phyloP scores from a whole-genome alignment of 2,888 invertebrate genomes.

The Epinotia ramella region DNA sequence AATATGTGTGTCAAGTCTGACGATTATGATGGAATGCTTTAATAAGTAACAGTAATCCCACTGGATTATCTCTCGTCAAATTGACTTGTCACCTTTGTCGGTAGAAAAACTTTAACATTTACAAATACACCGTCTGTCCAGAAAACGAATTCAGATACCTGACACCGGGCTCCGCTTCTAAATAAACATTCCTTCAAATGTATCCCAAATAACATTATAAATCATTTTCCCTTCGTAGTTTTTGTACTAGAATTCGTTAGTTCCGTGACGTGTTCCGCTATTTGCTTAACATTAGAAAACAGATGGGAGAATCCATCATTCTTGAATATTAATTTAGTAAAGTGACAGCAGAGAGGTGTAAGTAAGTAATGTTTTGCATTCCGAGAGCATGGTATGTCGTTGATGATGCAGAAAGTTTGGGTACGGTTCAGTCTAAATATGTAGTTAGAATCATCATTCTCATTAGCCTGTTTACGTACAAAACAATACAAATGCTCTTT shows the following conservation, averaged over 20 bases:
- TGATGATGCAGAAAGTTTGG: conserved; percentile 21
- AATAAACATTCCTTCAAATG: conserved; percentile 76
- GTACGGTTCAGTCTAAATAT: conserved; percentile 6
- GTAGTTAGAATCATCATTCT: neutral
- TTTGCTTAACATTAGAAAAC: conserved; percentile 81
- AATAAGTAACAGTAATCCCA: neutral
- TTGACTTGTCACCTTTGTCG: neutral
- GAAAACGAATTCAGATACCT: conserved; percentile 60
- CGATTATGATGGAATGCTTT: neutral
- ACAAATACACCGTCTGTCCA: conserved; percentile 7
- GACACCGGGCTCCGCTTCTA: conserved; percentile 64
- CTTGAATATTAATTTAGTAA: conserved; percentile 69
- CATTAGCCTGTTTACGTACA: neutral
- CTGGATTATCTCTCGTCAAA: neutral
- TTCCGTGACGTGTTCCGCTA: conserved; percentile 84
- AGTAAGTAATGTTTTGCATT: conserved; percentile 21
- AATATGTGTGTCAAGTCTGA: neutral
- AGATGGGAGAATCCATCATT: conserved; percentile 77
- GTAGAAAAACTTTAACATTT: conserved; percentile 9
- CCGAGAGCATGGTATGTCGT: neutral
- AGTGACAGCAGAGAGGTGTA: conserved; percentile 35
- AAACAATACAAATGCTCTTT: no score
- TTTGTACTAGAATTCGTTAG: conserved; percentile 78
- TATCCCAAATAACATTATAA: conserved; percentile 83
- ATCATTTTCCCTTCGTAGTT: conserved; percentile 77